These are phyloP conservation scores for Drosophila mayaguana DNA, from an alignment of 2,888 invertebrate genomes.

Conservation along the genomic window DNA sequence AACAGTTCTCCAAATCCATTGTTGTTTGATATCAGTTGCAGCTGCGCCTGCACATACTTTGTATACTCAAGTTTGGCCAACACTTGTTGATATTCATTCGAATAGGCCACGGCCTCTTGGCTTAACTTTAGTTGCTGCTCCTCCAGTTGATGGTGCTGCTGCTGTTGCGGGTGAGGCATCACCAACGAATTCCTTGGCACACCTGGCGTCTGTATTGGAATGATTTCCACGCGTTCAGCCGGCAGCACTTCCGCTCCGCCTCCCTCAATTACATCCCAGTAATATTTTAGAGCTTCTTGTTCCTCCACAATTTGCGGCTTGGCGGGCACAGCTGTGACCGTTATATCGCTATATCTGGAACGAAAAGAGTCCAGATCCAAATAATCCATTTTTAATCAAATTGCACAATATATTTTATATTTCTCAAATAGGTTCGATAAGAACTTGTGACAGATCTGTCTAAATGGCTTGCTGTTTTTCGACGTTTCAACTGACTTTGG, in stretches of 20 bases:
- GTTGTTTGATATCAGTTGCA: conserved; percentile 51
- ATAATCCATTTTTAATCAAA: conserved; percentile 47
- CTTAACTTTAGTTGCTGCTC: conserved; percentile 17
- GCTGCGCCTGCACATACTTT: conserved; percentile 62
- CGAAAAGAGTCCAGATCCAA: conserved; percentile 67
- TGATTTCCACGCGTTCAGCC: conserved; percentile 47
- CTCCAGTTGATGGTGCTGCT: neutral
- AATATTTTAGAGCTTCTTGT: neutral
- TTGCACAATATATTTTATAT: neutral
- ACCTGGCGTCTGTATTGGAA: neutral
- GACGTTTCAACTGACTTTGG: neutral
- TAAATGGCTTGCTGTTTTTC: neutral
- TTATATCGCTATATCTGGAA: conserved; percentile 67
- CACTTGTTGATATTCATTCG: conserved; percentile 61
- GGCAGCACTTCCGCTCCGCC: neutral
- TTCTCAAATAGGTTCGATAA: neutral
- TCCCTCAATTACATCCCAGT: neutral
- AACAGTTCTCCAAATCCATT: conserved; percentile 12
- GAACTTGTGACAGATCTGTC: neutral
- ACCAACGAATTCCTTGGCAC: neutral
- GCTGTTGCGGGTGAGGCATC: conserved; percentile 12
- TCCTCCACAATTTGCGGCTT: neutral
- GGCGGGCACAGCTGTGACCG: conserved; percentile 59
- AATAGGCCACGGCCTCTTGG: conserved; percentile 40
- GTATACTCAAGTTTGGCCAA: conserved; percentile 69